Evolutionary conservation across 2,797 vertebrate genomes (phyloP), one percentile per base, ranked within the genome.

Genomic region (Crenichthys baileyi): DNA sequence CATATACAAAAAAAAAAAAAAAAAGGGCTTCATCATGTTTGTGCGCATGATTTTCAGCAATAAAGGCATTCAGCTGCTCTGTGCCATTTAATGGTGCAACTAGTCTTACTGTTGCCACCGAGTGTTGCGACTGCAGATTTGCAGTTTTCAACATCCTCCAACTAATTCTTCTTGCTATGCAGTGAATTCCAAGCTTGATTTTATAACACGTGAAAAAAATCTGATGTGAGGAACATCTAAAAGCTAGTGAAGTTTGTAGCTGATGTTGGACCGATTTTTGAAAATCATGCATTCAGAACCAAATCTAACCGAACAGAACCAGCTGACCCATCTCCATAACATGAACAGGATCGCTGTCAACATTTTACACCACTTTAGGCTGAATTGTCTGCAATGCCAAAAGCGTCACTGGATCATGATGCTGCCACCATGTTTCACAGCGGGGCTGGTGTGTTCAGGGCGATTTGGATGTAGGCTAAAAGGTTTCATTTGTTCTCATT

Each of bases 1-100:
- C 85, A 92, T 77, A 70, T 11, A 79, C 53, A 53, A 63, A 80
- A 80, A 58, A 77, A 83, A 80, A 53, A 63, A 80, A 80, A 58
- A 77, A 83, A 80, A 56, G 9, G 24, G 56, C 68, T 84, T 80
- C 56, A 75, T 78, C 53, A 4, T 65, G 39, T 58, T 31, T 41
- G 24, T 44, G 55, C 31, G 72, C 65, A 26, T 15, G 36, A 31
- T 72, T 29, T 72, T 56, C 60, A 76, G 55, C 46, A 36, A 29
- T 31, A 53, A 24, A 44, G 53, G 70, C 48, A 65, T 70, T 72
- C 41, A 73, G 67, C 73, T 53, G 56, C 58, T 53, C 18, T 24
- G 18, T 18, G 60, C 36, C 51, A 55, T 75, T 74, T 46, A 75
- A 68, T 0, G 8, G 55, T n/a, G 73, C 72, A 78, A 76, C 16